These are phyloP conservation scores for Cnemophilus loriae DNA, from an alignment of 2,113 vertebrate genomes.

Conservation along the genomic window DNA sequence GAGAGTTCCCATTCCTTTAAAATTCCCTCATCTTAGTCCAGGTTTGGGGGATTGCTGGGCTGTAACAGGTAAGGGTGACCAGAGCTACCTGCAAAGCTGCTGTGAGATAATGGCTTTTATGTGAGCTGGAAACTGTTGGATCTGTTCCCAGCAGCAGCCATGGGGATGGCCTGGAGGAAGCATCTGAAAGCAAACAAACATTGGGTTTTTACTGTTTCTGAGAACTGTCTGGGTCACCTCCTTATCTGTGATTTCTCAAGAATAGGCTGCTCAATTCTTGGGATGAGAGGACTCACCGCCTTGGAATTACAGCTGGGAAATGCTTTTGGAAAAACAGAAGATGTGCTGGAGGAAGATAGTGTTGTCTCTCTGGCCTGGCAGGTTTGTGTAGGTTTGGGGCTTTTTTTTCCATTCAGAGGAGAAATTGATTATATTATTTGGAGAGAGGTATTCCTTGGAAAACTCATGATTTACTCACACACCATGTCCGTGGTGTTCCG, in stretches of 20 bases:
- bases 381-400: not conserved
- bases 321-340: conserved; percentile 31
- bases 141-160: not conserved
- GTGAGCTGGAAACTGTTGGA: not conserved
- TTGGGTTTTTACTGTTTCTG: not conserved
- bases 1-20: not conserved
- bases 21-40: not conserved
- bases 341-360: not conserved
- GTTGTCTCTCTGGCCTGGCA: not conserved
- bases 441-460: conserved; percentile 10
- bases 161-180: not conserved
- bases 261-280: not conserved
- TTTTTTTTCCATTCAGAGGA: not conserved
- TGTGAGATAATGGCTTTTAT: not conserved
- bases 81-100: not conserved
- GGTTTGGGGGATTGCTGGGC: not conserved
- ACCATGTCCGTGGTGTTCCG: not conserved
- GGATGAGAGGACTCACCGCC: not conserved
- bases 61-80: not conserved
- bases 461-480: not conserved
- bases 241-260: conserved; percentile 2
- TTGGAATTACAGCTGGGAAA: conserved; percentile 42
- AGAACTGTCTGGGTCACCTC: not conserved
- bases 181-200: not conserved
- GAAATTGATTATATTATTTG: not conserved